These are phyloP conservation scores for Phania funesta DNA, from an alignment of 2,888 invertebrate species.

Conservation along the genomic window DNA sequence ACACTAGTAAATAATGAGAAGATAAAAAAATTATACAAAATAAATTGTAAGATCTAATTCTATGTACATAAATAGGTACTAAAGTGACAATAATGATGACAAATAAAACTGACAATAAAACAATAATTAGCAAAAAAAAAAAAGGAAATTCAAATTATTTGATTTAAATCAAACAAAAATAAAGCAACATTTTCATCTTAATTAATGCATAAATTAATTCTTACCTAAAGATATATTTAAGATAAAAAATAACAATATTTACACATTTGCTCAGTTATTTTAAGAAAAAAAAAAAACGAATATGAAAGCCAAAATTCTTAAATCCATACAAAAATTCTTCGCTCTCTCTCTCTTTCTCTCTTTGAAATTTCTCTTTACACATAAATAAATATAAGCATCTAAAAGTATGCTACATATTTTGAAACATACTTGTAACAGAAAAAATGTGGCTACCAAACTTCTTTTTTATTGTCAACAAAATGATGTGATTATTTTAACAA, in stretches of 20 bases:
- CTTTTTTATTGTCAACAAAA: background rate
- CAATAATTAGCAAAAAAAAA: slow-evolving; percentile 49
- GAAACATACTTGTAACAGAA: background rate
- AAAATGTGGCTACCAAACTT: background rate
- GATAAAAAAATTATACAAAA: slow-evolving; percentile 13
- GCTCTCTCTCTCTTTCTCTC: background rate
- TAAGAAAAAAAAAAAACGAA: background rate
- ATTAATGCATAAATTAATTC: background rate
- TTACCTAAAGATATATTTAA: too few species aligned
- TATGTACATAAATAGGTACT: slow-evolving; percentile 41
- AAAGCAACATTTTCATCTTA: background rate
- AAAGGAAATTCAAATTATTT: slow-evolving; percentile 44
- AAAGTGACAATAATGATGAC: slow-evolving; percentile 33
- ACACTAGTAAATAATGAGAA: slow-evolving; percentile 22
- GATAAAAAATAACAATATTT: background rate
- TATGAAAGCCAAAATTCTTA: background rate
- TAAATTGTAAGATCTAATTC: slow-evolving; percentile 49
- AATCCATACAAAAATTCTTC: background rate
- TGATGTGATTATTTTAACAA: background rate
- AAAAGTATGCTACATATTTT: background rate
- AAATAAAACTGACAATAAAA: slow-evolving; percentile 66
- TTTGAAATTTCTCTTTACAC: background rate
- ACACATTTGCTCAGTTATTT: too few species aligned
- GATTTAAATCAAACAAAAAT: slow-evolving; percentile 6
- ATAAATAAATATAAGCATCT: background rate